These are phyloP conservation scores for Metaphire vulgaris DNA, from an alignment of 1,140 invertebrate species.

Conservation along the genomic window DNA sequence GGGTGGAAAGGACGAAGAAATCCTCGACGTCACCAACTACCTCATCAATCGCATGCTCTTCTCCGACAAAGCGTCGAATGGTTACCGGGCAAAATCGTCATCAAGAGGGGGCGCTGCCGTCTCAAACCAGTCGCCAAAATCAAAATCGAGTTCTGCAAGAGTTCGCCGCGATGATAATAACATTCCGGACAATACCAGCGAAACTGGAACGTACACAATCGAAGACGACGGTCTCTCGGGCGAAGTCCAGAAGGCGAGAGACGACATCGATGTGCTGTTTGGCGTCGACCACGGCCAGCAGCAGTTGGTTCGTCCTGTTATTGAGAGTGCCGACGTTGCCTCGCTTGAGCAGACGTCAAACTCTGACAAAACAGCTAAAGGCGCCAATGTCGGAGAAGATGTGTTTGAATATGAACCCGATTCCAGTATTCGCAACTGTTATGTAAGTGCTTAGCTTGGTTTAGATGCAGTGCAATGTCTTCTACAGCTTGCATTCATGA, in stretches of 20 bases:
- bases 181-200: neutral
- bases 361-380: neutral
- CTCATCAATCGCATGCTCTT: neutral
- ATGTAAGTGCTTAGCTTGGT: no score
- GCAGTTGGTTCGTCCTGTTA: neutral
- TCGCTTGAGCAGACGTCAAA: neutral
- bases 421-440: neutral
- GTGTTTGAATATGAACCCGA: neutral
- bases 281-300: neutral
- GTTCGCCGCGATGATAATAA: neutral
- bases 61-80: neutral
- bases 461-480: no score
- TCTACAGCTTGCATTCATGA: no score
- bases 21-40: neutral
- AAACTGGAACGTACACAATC: constrained; percentile 1
- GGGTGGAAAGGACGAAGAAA: neutral
- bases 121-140: neutral
- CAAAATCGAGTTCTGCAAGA: no score
- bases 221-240: neutral
- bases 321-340: neutral
- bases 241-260: neutral
- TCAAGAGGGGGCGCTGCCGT: neutral
- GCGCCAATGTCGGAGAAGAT: neutral
- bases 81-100: neutral
- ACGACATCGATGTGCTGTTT: neutral